Percentiles rank a stretch among this genome's conserved stretches.
Conservation (phyloP, 2,113 vertebrate genomes). For the Vulpes lagopus region DNA sequence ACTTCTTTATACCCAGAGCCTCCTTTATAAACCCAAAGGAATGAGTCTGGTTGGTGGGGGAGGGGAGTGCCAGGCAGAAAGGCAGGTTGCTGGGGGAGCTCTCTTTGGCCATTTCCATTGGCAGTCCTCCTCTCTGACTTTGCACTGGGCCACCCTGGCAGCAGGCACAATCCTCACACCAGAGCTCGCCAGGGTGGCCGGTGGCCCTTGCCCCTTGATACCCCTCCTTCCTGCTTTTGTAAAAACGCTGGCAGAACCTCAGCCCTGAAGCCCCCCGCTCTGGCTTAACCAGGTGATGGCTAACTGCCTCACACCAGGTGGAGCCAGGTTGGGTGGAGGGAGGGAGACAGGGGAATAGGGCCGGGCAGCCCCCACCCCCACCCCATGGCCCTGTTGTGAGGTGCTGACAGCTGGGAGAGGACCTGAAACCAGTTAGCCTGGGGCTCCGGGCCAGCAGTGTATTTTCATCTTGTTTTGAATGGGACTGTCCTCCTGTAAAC, state of each 20-base stretch:
- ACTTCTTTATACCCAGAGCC: conserved; percentile 10
- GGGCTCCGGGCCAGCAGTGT: conserved; percentile 76
- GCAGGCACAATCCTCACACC: conserved; percentile 17
- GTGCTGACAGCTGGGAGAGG: conserved; percentile 80
- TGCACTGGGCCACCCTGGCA: conserved; percentile 9
- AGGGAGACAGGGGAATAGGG: neutral
- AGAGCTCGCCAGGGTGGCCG: neutral
- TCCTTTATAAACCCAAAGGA: conserved; percentile 38
- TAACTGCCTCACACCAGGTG: neutral
- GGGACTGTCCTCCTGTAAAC: conserved; percentile 80
- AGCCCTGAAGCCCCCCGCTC: neutral
- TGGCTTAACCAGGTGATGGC: conserved; percentile 31
- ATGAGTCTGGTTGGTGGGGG: neutral
- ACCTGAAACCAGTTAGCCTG: conserved; percentile 81
- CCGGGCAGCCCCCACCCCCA: neutral
- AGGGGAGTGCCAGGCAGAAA: neutral
- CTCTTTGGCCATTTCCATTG: conserved; percentile 53
- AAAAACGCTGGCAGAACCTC: conserved; percentile 62
- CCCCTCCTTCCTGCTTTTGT: conserved; percentile 27
- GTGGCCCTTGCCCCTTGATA: neutral
- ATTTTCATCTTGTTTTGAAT: conserved; percentile 85
- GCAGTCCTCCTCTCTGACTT: conserved; percentile 32
- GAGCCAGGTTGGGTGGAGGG: neutral
- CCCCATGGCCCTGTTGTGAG: conserved; percentile 38
- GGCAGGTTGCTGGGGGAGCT: neutral